Conservation (phyloP, 2,888 invertebrate genomes). For the Leptinotarsa haldemani region DNA sequence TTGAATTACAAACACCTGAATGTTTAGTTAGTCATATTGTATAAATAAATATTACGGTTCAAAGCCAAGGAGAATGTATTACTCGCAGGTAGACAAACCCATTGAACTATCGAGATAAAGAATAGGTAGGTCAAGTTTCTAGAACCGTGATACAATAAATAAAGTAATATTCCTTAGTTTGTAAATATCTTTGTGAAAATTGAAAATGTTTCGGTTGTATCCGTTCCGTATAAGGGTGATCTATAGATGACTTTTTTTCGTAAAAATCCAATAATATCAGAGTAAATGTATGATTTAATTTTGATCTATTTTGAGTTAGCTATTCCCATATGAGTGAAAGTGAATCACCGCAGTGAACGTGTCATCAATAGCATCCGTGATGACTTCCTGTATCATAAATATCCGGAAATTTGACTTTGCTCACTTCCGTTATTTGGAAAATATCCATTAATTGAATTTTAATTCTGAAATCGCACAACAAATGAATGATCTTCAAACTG, state of each 20-base stretch:
- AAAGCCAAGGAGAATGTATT: constrained; percentile 4
- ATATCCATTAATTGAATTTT: constrained; percentile 5
- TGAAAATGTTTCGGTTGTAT: too few species aligned
- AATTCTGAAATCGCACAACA: background rate
- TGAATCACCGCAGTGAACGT: background rate
- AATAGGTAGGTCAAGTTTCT: constrained; percentile 5
- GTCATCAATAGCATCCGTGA: background rate
- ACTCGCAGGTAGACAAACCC: constrained; percentile 1
- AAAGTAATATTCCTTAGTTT: too few species aligned
- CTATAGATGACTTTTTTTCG: too few species aligned
- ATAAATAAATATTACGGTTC: constrained; percentile 5
- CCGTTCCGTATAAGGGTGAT: too few species aligned
- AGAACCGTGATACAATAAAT: background rate
- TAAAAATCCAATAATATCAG: too few species aligned
- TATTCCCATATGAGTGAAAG: background rate
- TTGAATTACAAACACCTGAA: background rate
- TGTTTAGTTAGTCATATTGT: background rate
- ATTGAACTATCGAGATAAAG: background rate
- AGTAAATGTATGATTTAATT: too few species aligned
- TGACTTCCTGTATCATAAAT: background rate
- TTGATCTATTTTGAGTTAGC: background rate
- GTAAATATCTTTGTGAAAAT: too few species aligned
- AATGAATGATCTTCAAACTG: too few species aligned
- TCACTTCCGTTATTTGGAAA: background rate
- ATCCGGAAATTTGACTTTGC: background rate